A percentile compares a stretch with the other conserved stretches of the same genome.
phyloP scores from a whole-genome alignment of 2,797 vertebrate genomes.

The Prunella strophiata region DNA sequence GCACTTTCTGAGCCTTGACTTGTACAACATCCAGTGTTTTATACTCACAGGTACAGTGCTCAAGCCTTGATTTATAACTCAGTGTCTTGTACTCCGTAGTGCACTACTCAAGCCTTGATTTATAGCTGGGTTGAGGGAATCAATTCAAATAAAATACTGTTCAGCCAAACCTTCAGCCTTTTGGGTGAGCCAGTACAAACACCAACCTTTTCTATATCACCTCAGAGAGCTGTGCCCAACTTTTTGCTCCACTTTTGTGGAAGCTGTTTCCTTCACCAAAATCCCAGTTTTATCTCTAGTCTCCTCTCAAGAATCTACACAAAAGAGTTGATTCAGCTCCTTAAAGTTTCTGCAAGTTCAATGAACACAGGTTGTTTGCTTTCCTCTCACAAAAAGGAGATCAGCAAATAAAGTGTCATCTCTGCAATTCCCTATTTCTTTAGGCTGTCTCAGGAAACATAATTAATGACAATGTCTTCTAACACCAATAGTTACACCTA shows the following conservation, averaged over 20 bases:
- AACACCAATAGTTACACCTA: background rate
- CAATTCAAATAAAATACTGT: slow-evolving; percentile 52
- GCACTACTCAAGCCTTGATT: slow-evolving; percentile 42
- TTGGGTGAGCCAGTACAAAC: background rate
- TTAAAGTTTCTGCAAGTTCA: background rate
- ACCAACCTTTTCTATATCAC: background rate
- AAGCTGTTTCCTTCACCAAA: background rate
- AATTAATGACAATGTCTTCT: background rate
- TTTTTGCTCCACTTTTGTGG: background rate
- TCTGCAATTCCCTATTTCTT: background rate
- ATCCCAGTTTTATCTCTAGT: background rate
- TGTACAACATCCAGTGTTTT: slow-evolving; percentile 52
- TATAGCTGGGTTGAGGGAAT: slow-evolving; percentile 33
- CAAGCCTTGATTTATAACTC: slow-evolving; percentile 56
- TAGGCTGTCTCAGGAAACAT: background rate
- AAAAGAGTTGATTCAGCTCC: background rate
- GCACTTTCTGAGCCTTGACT: slow-evolving; percentile 36
- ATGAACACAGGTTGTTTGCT: background rate
- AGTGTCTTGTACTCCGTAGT: slow-evolving; percentile 9
- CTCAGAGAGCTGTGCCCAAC: background rate
- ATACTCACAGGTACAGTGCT: slow-evolving; percentile 59
- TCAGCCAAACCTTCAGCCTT: slow-evolving; percentile 18
- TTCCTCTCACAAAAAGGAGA: background rate
- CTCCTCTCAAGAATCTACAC: background rate
- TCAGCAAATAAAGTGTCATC: background rate